Conservation (phyloP, 23 tunicate genomes). For the Oikopleura vanhoeffeni region DNA sequence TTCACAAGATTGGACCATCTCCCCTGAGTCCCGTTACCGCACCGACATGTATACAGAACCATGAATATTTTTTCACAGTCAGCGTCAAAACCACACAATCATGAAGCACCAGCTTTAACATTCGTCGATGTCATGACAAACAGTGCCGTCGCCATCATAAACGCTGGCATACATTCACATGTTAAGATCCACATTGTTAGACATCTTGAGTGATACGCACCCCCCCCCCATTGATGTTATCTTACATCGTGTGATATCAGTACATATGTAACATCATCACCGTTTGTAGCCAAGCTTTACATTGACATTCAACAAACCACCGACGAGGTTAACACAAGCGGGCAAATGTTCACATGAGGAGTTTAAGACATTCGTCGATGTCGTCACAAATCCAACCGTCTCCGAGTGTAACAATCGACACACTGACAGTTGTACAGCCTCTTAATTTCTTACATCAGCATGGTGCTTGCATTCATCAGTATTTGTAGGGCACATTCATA, state of each 20-base stretch:
- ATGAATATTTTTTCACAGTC: neutral
- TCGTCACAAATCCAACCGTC: conserved; percentile 19
- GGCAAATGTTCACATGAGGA: conserved; percentile 15
- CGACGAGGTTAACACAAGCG: conserved; percentile 28
- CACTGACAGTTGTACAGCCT: neutral
- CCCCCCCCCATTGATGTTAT: neutral
- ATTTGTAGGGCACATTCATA: neutral
- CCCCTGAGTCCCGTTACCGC: neutral
- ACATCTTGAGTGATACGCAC: conserved; percentile 19
- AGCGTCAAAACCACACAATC: neutral
- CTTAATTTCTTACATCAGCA: neutral
- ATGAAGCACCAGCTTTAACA: neutral
- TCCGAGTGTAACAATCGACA: neutral
- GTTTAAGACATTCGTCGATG: conserved; percentile 33
- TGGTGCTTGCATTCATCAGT: neutral
- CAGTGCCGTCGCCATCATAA: neutral
- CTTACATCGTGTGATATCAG: neutral
- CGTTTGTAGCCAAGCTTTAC: conserved; percentile 16
- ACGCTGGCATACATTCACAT: neutral
- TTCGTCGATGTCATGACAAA: neutral
- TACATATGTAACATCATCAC: neutral
- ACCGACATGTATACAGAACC: neutral
- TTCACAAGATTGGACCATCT: neutral
- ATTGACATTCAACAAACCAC: conserved; percentile 32
- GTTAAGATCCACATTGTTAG: neutral